Percentiles rank a stretch among this genome's conserved stretches.
phyloP scores from a whole-genome alignment of 2,888 invertebrate species.

The Pseudococcus viburni region DNA sequence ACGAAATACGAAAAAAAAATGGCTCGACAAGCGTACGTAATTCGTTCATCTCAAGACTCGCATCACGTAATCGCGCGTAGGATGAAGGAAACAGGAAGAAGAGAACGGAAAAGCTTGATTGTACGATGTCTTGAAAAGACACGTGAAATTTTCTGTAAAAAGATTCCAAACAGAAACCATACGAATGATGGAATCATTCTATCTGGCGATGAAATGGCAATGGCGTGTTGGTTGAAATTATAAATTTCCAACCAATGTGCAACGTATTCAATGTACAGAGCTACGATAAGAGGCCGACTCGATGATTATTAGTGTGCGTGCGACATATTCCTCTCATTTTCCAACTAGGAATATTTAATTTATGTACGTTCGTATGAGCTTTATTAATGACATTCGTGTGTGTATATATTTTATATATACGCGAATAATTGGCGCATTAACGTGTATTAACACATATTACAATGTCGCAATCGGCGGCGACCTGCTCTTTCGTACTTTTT shows the following conservation, averaged over 20 bases:
- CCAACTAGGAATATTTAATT: conserved; percentile 18
- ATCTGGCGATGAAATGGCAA: background rate
- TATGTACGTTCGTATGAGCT: conserved; percentile 8
- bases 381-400: conserved; percentile 12
- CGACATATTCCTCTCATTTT: conserved; percentile 21
- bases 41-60: background rate
- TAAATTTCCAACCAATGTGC: background rate
- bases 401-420: background rate
- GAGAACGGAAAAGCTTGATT: conserved; percentile 10
- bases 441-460: conserved; percentile 11
- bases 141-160: background rate
- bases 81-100: conserved; percentile 19
- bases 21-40: background rate
- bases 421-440: conserved; percentile 44
- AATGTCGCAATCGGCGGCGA: conserved; percentile 32
- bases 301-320: conserved; percentile 8
- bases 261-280: too few relatives aligned
- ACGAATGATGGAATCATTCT: background rate
- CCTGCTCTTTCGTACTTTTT: conserved; percentile 23
- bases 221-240: conserved; percentile 15
- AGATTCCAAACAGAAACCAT: background rate
- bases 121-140: conserved; percentile 7
- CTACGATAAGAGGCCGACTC: background rate
- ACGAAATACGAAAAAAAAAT: background rate
- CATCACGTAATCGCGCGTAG: conserved; percentile 38